Conservation (phyloP, 2,113 vertebrate species). For the Dolichallabes microphthalmus region DNA sequence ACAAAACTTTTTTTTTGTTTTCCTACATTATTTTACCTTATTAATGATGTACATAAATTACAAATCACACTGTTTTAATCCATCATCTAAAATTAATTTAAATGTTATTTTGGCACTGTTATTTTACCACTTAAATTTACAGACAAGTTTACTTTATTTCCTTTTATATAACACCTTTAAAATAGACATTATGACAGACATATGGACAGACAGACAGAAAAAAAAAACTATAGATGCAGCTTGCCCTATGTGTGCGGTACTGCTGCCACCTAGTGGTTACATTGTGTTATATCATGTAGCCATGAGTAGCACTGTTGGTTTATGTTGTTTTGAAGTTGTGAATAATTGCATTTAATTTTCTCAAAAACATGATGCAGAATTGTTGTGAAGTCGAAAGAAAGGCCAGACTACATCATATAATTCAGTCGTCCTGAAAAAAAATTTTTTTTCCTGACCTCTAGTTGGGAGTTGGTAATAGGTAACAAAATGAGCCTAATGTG, state of each 20-base stretch:
- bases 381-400: not conserved
- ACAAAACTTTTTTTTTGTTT: not conserved
- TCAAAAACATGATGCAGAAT: not conserved
- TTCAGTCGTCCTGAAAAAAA: not conserved
- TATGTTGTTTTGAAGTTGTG: slow-evolving; percentile 34
- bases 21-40: not conserved
- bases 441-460: not conserved
- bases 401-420: not conserved
- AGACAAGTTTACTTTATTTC: not conserved
- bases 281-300: slow-evolving; percentile 18
- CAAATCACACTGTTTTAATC: not conserved
- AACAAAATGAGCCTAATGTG: not conserved
- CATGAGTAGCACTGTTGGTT: slow-evolving; percentile 54
- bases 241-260: slow-evolving; percentile 52
- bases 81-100: not conserved
- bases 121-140: not conserved
- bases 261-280: slow-evolving; percentile 76
- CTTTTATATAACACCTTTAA: not conserved
- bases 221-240: not conserved
- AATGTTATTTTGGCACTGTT: not conserved
- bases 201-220: not conserved
- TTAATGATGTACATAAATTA: not conserved
- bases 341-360: not conserved
- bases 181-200: not conserved
- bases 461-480: not conserved